phyloP scores from a whole-genome alignment of 2,888 invertebrate genomes.

The Leucophora obtusa region DNA sequence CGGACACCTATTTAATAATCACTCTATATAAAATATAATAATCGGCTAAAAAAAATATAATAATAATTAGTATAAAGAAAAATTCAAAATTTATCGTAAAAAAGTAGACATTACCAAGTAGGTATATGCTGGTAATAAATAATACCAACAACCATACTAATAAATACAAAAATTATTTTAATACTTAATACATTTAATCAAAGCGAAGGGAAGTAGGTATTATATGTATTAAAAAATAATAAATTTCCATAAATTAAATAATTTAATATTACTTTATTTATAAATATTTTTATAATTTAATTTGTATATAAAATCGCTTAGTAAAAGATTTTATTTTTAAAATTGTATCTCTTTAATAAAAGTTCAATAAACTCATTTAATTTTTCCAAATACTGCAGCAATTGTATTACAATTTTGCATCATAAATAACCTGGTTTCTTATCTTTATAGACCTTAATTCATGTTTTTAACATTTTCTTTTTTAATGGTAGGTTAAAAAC shows the following conservation, averaged over 20 bases:
- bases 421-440: background rate
- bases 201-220: conserved; percentile 46
- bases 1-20: no score
- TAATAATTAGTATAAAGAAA: no score
- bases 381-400: background rate
- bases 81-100: no score
- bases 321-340: background rate
- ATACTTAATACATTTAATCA: conserved; percentile 7
- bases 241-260: background rate
- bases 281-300: background rate
- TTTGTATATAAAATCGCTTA: background rate
- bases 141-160: background rate
- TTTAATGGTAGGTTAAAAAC: conserved; percentile 4
- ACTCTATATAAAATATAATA: no score
- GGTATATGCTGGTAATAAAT: background rate
- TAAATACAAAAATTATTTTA: background rate
- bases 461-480: conserved; percentile 15
- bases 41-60: no score
- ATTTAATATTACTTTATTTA: no score
- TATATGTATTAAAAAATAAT: background rate
- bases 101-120: no score
- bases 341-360: background rate
- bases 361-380: conserved; percentile 21
- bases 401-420: background rate
- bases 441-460: conserved; percentile 18